Percentiles rank a stretch among this genome's conserved stretches.
Evolutionary conservation across 2,797 vertebrate species (phyloP).

Genomic region (Oreonectes daqikongensis): DNA sequence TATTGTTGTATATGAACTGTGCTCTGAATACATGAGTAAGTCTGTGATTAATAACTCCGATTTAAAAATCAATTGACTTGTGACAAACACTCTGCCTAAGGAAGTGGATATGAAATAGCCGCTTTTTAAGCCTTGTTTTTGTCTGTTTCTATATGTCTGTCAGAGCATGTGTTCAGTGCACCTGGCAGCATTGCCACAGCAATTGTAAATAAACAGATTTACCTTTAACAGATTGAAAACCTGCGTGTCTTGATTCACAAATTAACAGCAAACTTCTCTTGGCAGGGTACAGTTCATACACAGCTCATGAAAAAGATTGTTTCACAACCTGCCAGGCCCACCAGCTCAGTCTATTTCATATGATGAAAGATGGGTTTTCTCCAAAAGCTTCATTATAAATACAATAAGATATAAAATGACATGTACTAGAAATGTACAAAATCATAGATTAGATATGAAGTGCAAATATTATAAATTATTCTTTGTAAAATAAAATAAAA

Average conservation of each 20-base stretch:
- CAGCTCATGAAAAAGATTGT: background rate
- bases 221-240: background rate
- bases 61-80: background rate
- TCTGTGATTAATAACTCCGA: background rate
- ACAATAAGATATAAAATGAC: too few species aligned
- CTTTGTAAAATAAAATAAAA: too few species aligned
- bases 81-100: background rate
- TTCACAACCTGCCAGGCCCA: too few species aligned
- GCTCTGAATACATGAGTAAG: conserved; percentile 2
- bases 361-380: background rate
- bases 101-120: background rate
- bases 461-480: too few species aligned
- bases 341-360: too few species aligned
- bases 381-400: background rate
- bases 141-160: background rate
- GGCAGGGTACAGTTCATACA: background rate
- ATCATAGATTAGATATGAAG: too few species aligned
- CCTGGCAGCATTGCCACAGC: background rate
- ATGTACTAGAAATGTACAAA: too few species aligned
- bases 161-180: background rate
- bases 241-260: background rate
- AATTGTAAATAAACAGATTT: conserved; percentile 18
- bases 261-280: background rate
- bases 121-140: background rate
- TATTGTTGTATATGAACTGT: background rate